Percentiles rank a stretch among this genome's conserved stretches.
Evolutionary conservation across 2,888 invertebrate species (phyloP).

Genomic region (Lasioglossum morio): DNA sequence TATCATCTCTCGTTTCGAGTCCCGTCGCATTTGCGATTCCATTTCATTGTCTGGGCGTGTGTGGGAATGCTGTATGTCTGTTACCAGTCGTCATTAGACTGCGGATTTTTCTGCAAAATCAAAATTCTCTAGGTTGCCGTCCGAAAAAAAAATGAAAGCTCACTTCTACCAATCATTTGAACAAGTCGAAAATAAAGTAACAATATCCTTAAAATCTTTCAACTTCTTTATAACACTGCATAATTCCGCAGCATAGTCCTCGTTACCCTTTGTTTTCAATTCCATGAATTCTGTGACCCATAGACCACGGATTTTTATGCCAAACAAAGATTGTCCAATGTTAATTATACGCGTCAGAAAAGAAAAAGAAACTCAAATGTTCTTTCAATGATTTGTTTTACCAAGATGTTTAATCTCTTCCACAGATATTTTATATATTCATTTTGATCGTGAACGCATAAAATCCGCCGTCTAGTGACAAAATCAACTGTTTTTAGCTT

Average conservation of each 20-base stretch:
- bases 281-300: not conserved
- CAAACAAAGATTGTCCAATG: not conserved
- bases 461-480: not conserved
- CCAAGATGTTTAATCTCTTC: not conserved
- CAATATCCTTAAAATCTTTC: no score
- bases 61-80: conserved; percentile 2
- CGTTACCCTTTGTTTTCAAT: not conserved
- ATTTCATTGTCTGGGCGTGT: not conserved
- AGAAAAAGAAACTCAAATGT: no score
- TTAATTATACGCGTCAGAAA: not conserved
- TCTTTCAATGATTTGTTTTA: no score
- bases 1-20: conserved; percentile 4
- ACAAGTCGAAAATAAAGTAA: not conserved
- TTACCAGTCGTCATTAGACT: not conserved
- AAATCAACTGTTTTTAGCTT: not conserved
- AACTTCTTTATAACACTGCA: not conserved
- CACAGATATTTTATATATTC: not conserved
- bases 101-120: not conserved
- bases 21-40: not conserved
- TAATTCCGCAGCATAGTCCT: not conserved
- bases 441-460: not conserved
- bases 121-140: not conserved
- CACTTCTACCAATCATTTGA: not conserved
- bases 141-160: no score
- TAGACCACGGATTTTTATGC: not conserved